Base-by-base conservation (phyloP, 2,797 vertebrate genomes). In the Amphiprion clarkii region DNA sequence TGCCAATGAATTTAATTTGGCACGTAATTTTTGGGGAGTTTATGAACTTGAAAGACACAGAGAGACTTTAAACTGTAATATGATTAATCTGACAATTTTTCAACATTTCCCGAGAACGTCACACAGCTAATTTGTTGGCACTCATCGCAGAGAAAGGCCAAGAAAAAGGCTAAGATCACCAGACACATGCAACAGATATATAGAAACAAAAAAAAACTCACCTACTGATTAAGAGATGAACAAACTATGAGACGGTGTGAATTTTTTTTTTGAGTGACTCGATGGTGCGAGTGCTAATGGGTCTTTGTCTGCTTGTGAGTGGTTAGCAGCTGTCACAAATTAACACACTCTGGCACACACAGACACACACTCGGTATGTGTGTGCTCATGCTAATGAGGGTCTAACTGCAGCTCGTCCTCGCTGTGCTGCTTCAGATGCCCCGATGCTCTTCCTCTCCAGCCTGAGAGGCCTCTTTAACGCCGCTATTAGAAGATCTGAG, bases 361-460 rank as follows among this genome's bases (percentile, higher is more conserved):
- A 27, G 49, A 53, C 25, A 39, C 19, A 55, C 6, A 71, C 2
- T 58, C 5, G 33, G 11, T 44, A 29, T 39, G 51, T 58, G 65
- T 67, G 54, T 51, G 55, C 23, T 55, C 31, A 60, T 65, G 54
- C 63, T 89, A 87, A 91, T 84, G 74, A 85, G 60, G 36, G 76
- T 63, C 67, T 82, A 57, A 81, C 56, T 74, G 76, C 51, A 71
- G 55, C 74, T 65, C 69, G 23, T 72, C 67, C 46, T 51, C 2
- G 13, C 48, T n/a, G 40, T 67, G 78, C 66, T 49, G 76, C 52
- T 74, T 60, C 55, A 76, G 68, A 76, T 86, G 59, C 36, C 14
- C 61, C 14, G 40, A 79, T 9, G 21, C 19, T 27, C 5, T 56
- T 27, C 33, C 62, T 79, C 68, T 64, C 49, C 60, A 55, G 68